Evolutionary conservation across 2,113 vertebrate species (phyloP).

Genomic region (Coturnix japonica): DNA sequence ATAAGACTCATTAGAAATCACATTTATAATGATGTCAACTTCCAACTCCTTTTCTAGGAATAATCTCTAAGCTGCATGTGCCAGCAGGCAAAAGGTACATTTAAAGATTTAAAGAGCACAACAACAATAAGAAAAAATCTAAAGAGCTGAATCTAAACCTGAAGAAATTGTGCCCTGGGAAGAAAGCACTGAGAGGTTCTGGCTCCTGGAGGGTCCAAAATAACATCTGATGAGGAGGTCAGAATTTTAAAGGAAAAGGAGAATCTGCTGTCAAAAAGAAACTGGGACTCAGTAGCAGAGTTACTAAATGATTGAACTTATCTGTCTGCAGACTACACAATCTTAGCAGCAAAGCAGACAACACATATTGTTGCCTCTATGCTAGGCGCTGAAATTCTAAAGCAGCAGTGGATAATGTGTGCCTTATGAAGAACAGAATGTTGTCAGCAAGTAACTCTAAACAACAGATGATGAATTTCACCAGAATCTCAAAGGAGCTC

Average conservation of each 20-base stretch:
- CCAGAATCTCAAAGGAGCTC: background rate
- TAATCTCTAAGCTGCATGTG: background rate
- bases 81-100: background rate
- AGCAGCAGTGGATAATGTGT: background rate
- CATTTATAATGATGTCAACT: background rate
- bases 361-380: background rate
- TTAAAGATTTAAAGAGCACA: no score
- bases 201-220: background rate
- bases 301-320: background rate
- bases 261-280: background rate
- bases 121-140: no score
- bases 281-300: background rate
- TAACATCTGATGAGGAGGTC: rapidly evolving
- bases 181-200: background rate
- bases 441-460: background rate
- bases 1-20: background rate
- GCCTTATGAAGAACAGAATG: background rate
- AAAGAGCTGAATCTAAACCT: no score
- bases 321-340: background rate
- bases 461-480: background rate
- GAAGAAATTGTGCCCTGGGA: background rate
- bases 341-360: background rate
- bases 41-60: background rate
- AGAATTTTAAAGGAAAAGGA: background rate
- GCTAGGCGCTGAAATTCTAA: background rate